Conservation (phyloP, 2,113 vertebrate species). For the Gymnocephalus cernua region DNA sequence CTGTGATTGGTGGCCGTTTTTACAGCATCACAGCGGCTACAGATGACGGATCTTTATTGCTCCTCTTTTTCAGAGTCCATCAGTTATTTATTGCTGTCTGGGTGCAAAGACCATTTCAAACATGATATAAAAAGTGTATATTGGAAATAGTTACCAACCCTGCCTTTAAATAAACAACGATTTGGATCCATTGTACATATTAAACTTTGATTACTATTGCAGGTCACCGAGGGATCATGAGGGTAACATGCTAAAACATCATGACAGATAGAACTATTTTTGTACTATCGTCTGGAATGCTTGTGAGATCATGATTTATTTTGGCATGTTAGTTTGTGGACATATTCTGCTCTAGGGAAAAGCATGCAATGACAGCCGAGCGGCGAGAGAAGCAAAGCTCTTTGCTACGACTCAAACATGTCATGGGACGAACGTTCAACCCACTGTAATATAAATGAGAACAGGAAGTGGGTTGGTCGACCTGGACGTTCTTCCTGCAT, state of each 20-base stretch:
- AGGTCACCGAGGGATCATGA: background rate
- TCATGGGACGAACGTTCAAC: conserved; percentile 40
- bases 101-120: too few species aligned
- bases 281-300: background rate
- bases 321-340: conserved; percentile 5
- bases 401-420: background rate
- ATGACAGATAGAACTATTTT: conserved; percentile 38
- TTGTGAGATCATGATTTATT: conserved; percentile 10
- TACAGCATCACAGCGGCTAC: too few species aligned
- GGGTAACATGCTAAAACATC: background rate
- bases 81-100: too few species aligned
- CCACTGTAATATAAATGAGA: conserved; percentile 64
- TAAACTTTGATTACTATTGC: conserved; percentile 26
- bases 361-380: conserved; percentile 23
- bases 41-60: too few species aligned
- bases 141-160: too few species aligned
- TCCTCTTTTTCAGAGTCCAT: too few species aligned
- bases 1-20: too few species aligned
- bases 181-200: background rate
- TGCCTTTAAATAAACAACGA: conserved; percentile 1
- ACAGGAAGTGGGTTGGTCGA: conserved; percentile 43
- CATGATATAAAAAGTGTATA: too few species aligned
- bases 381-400: background rate
- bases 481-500: conserved; percentile 29
- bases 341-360: background rate